Base-by-base conservation (phyloP, 2,113 vertebrate genomes). In the Periophthalmodon schlosseri region DNA sequence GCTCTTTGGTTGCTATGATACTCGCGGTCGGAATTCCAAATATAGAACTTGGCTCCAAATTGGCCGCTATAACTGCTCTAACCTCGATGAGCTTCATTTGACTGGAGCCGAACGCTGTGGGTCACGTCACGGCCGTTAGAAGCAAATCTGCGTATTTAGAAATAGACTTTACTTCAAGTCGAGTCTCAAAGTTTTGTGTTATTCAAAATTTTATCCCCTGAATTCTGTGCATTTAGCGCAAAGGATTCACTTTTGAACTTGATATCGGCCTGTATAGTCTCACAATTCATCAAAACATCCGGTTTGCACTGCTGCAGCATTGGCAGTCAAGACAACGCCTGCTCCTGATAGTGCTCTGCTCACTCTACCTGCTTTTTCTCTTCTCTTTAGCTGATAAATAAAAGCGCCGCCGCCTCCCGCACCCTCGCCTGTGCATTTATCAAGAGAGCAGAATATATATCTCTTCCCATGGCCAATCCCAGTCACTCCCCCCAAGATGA, bases 381-480 rank as follows among this genome's bases (percentile, higher is more conserved):
- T 52, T 61, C 81, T 34, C 33, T 65, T 66, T 79, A 74, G 54
- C 84, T 91, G 89, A 93, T 91, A 90, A 91, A 90, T 88, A 89
- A 87, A 86, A 90, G 84, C 87, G 79, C 80, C 72, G 86, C 82
- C 82, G 86, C 84, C 86, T 83, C 68, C 83, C 68, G 68, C 52
- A 39, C 79, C 76, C 85, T 81, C 84, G 65, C 72, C 69, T 1
- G 33, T 83, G 86, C 85, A 92, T 93, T 91, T 86, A 92, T 93
- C 92, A 93, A 76, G 81, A 79, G 68, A 84, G 71, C 72, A 44
- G 83, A 78, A 84, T 85, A 88, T 89, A 93, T 92, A 92, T 91
- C 89, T 93, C 89, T 89, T 91, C 84, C 88, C 91, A 89, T 85
- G 92, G 93, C 89, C 87, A 87, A 84, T 83, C 85, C 82, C 20